A percentile compares a stretch with the other conserved stretches of the same genome.
phyloP scores from a whole-genome alignment of 2,113 vertebrate species.

The Miniopterus natalensis region DNA sequence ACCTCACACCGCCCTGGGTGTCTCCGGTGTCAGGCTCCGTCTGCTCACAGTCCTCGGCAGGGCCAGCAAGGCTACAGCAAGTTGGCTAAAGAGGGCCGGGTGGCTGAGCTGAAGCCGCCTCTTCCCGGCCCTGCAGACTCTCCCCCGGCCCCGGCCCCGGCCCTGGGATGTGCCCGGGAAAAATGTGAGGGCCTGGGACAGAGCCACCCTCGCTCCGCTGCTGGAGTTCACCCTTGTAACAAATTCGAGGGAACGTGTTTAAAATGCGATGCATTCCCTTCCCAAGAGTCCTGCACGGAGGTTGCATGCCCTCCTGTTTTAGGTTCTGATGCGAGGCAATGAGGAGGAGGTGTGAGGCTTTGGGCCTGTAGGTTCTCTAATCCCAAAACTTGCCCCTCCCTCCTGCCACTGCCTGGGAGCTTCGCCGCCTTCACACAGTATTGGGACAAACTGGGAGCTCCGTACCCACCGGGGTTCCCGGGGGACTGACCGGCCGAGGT shows the following conservation, averaged over 20 bases:
- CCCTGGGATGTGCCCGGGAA: not conserved
- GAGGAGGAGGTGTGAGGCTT: not conserved
- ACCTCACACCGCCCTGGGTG: rapidly evolving
- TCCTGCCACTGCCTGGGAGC: not conserved
- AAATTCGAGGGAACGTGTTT: not conserved
- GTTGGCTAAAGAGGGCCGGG: not conserved
- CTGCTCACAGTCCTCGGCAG: not conserved
- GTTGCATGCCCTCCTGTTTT: not conserved
- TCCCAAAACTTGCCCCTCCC: not conserved
- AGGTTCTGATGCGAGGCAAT: not conserved
- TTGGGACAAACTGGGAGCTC: not conserved
- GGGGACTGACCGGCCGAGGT: not conserved
- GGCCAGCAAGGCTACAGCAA: not conserved
- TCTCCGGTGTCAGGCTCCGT: not conserved
- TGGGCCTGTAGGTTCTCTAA: not conserved
- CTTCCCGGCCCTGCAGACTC: not conserved
- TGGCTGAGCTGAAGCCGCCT: not conserved
- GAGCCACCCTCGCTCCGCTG: not conserved
- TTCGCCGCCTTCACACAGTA: not conserved
- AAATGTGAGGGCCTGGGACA: not conserved
- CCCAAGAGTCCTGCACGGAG: not conserved
- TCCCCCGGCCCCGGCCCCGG: not conserved
- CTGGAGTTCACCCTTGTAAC: not conserved
- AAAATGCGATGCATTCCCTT: not conserved
- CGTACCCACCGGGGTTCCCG: not conserved